Base-by-base conservation (phyloP, 2,113 vertebrate species). In the Mobula birostris region DNA sequence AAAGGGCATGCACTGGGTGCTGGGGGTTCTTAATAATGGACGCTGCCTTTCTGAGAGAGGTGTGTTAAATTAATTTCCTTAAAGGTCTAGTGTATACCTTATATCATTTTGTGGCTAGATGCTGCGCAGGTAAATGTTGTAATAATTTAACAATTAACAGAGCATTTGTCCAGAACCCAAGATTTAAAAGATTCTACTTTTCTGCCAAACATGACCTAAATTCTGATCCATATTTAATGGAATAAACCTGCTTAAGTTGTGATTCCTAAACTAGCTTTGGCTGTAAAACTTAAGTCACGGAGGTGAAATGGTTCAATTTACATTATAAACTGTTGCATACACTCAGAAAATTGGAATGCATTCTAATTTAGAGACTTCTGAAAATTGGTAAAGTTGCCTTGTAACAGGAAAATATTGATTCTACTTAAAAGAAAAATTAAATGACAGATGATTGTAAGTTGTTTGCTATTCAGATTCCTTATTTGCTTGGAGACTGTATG, bases 401-500 rank as follows among this genome's bases (percentile, higher is more conserved):
- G 40, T 21, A 40, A 74, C 63, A 24, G 48, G 24, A 21, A 40
- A 36, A 21, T 72, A 21, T 8, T 12, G 0, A 92, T 72, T 27
- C 24, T 48, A 93, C 72, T 93, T 74, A 56, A 66, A 15, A 48
- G 91, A 36, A 93, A 56, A 36, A 76, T 56, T 93, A 76, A 19
- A 66, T 90, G 29, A 29, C 56, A 88, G 85, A 68, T 66, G 61
- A 68, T 93, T 93, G 70, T 93, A 56, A 74, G 7, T 9, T 72
- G 24, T 93, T 93, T 93, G 91, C 91, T 29, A 40, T 27, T 93
- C 40, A 27, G 68, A 21, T 93, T 93, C 70, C 91, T 93, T 93
- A 70, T 74, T 93, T 74, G 24, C 91, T 56, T 93, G 91, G 91
- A 93, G 91, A 93, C 91, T 93, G 91, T 9, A 24, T 93, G 91